phyloP scores from a whole-genome alignment of 1,140 invertebrate genomes.

The Globodera rostochiensis region DNA sequence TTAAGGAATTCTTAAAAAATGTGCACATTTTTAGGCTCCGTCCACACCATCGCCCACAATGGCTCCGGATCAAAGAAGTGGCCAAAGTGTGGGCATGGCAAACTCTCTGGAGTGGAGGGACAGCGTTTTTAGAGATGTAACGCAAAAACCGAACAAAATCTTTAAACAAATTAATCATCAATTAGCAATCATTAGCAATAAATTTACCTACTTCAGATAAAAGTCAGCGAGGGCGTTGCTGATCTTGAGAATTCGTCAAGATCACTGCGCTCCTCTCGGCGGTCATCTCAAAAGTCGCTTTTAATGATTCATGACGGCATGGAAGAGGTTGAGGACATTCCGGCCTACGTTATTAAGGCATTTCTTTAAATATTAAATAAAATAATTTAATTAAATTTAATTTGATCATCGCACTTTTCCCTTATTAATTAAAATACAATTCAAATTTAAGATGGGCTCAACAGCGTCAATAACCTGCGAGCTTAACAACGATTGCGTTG shows the following conservation, averaged over 20 bases:
- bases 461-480: slow-evolving; percentile 64
- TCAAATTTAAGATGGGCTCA: slow-evolving; percentile 38
- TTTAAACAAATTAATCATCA: no score
- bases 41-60: neutral
- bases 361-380: neutral
- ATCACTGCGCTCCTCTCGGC: slow-evolving; percentile 14
- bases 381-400: neutral
- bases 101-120: slow-evolving; percentile 3
- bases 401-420: neutral
- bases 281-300: slow-evolving; percentile 23
- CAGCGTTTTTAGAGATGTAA: slow-evolving; percentile 15
- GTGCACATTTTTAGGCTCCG: neutral
- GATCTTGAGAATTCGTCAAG: neutral
- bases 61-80: neutral
- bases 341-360: slow-evolving; percentile 59
- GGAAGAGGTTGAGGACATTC: slow-evolving; percentile 49
- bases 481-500: slow-evolving; percentile 55
- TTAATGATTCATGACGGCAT: neutral
- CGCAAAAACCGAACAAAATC: no score
- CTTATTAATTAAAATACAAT: neutral
- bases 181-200: no score
- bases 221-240: slow-evolving; percentile 16
- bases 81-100: neutral
- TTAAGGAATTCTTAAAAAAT: neutral
- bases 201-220: slow-evolving; percentile 2